Evolutionary conservation across 2,113 vertebrate species (phyloP).

Genomic region (Ptilonorhynchus violaceus): DNA sequence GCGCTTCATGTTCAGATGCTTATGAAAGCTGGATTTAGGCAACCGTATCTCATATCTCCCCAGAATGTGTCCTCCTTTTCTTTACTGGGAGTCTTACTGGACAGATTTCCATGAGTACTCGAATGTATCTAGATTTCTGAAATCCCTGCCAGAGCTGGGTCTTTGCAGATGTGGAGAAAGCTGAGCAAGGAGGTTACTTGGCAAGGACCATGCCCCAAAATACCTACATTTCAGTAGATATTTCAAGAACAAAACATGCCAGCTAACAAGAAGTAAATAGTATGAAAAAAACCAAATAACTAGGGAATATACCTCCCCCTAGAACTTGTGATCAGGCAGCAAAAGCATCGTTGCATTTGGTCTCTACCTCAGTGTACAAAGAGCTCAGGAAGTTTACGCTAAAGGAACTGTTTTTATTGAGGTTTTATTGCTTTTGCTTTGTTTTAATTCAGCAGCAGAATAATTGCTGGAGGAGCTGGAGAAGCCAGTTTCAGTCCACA

Average conservation of each 20-base stretch:
- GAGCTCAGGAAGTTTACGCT: background rate
- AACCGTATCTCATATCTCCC: background rate
- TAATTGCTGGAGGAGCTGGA: background rate
- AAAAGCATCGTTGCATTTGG: background rate
- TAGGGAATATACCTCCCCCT: background rate
- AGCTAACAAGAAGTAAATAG: background rate
- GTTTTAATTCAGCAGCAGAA: background rate
- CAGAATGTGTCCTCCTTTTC: background rate
- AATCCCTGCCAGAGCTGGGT: background rate
- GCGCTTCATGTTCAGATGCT: background rate
- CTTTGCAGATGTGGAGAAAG: background rate
- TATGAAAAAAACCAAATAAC: background rate
- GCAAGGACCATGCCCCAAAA: background rate
- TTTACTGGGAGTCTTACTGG: background rate
- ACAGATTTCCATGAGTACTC: background rate
- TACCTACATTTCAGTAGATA: background rate
- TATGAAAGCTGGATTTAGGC: background rate
- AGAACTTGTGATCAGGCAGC: background rate
- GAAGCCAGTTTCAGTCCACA: conserved; percentile 41
- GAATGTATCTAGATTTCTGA: background rate
- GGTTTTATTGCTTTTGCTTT: background rate
- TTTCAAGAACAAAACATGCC: background rate
- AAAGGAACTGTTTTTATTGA: background rate
- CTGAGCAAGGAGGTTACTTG: background rate
- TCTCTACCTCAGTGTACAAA: background rate